These are phyloP conservation scores for Carassius gibelio DNA, from an alignment of 2,113 vertebrate species.

Conservation along the genomic window DNA sequence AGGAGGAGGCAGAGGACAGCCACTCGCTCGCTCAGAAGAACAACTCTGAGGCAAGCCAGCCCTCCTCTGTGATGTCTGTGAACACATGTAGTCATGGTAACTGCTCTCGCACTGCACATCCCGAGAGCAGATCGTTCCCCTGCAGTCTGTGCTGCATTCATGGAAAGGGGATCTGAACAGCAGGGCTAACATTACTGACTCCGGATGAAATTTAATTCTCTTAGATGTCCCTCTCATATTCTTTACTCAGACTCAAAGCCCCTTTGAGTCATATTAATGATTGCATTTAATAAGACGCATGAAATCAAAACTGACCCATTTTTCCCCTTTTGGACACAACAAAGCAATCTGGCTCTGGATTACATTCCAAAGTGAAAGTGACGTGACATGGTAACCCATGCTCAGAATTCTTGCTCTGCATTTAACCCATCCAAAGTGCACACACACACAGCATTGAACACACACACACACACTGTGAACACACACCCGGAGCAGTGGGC, in stretches of 20 bases:
- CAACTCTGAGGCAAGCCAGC: slow-evolving; percentile 69
- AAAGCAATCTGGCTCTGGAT: neutral
- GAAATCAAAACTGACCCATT: neutral
- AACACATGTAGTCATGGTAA: slow-evolving; percentile 67
- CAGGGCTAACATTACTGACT: slow-evolving; percentile 60
- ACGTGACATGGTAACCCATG: no score
- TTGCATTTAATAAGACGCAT: neutral
- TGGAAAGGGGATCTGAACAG: slow-evolving; percentile 47
- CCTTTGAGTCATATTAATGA: neutral
- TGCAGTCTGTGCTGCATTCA: slow-evolving; percentile 43
- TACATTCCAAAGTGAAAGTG: neutral
- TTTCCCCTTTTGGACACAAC: neutral
- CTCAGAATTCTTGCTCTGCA: no score
- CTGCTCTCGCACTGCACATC: slow-evolving; percentile 54
- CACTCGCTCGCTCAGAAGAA: slow-evolving; percentile 37
- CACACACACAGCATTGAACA: no score
- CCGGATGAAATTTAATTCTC: neutral
- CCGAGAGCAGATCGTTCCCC: slow-evolving; percentile 52
- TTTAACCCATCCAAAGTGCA: no score
- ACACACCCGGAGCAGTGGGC: no score
- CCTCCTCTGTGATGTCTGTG: slow-evolving; percentile 24
- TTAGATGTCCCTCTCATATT: slow-evolving; percentile 6
- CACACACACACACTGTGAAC: no score
- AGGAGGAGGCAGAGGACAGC: slow-evolving; percentile 45
- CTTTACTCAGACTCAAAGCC: neutral